Base-by-base conservation (phyloP, 2,888 invertebrate genomes). In the Mayetiola destructor region DNA sequence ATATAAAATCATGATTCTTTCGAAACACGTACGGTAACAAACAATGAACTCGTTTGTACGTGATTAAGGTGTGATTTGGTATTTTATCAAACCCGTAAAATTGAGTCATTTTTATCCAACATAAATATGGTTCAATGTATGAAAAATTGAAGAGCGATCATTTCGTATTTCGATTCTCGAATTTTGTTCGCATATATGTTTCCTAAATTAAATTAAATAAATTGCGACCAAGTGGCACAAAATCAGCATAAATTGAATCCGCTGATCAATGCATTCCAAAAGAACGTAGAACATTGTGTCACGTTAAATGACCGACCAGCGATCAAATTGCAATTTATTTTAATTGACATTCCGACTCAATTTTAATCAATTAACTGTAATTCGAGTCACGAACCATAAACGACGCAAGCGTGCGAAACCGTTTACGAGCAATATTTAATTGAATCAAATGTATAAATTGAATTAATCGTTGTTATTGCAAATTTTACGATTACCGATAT, bases 271-370 rank as follows among this genome's bases (percentile, higher is more conserved):
- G 10, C 48, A 48, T 27, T 23, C 48, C 23, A 6, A 27, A 23
- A 12, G 21, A 21, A 42, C 42, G 42, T 23, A 23, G 23, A 12
- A 5, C 10, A 42, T 42, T 23, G 21, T n/a, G 12, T 23, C 23
- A 12, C 23, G 23, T 12, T 23, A 12, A 8, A 10, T 23, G 23
- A 3, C 10, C 42, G 3, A 3, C 20, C 39, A 16, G 8, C 27
- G 48, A 27, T 27, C 27, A 14, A 27, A 27, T n/a, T 37, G n/a
- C 48, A 48, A 48, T 48, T 48, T 27, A 48, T n/a, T 14, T 27
- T 48, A 48, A 48, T 48, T 48, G n/a, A 48, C 48, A n/a, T 48
- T 48, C 12, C 10, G 32, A 23, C 42, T 42, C 27, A 27, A n/a
- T 48, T 48, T 23, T 48, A 23, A 37, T 10, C 37, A 14, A 37